Conservation (phyloP, 1,140 invertebrate genomes). For the Tetramorium parvispinum region DNA sequence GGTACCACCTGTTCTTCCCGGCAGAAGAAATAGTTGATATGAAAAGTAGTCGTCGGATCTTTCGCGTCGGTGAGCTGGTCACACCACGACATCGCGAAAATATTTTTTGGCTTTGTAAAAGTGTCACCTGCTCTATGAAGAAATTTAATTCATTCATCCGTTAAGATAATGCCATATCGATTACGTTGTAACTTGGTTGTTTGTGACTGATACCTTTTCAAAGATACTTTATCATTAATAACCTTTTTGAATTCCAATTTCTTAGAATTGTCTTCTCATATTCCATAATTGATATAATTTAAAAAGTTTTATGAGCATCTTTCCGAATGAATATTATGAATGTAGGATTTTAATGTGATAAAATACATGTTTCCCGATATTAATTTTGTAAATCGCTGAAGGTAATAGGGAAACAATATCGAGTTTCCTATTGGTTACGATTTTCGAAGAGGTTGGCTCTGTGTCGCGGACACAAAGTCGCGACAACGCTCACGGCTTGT, state of each 20-base stretch:
- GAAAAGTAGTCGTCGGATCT: constrained; percentile 58
- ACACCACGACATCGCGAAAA: constrained; percentile 29
- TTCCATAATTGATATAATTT: not conserved
- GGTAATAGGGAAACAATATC: not conserved
- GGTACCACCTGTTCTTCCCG: constrained; percentile 76
- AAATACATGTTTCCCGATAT: not conserved
- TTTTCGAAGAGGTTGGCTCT: constrained; percentile 57
- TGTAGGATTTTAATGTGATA: not conserved
- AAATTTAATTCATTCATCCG: constrained; percentile 79
- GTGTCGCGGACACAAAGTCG: constrained; percentile 51
- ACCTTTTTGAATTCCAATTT: constrained; percentile 61
- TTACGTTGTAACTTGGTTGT: constrained; percentile 79
- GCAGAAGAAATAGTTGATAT: constrained; percentile 74
- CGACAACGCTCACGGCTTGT: constrained; percentile 65
- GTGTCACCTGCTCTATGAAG: constrained; percentile 61
- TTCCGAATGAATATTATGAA: not conserved
- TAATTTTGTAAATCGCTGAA: not conserved
- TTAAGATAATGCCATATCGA: constrained; percentile 80
- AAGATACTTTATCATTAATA: constrained; percentile 71
- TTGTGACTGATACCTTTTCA: constrained; percentile 81
- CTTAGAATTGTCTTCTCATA: constrained; percentile 14
- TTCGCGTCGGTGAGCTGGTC: constrained; percentile 34
- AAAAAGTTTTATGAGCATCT: not conserved
- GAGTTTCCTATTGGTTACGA: constrained; percentile 40
- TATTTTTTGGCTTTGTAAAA: constrained; percentile 45